A percentile compares a stretch with the other conserved stretches of the same genome.
Conservation (phyloP, 1,140 invertebrate genomes). For the Doryteuthis pealeii region DNA sequence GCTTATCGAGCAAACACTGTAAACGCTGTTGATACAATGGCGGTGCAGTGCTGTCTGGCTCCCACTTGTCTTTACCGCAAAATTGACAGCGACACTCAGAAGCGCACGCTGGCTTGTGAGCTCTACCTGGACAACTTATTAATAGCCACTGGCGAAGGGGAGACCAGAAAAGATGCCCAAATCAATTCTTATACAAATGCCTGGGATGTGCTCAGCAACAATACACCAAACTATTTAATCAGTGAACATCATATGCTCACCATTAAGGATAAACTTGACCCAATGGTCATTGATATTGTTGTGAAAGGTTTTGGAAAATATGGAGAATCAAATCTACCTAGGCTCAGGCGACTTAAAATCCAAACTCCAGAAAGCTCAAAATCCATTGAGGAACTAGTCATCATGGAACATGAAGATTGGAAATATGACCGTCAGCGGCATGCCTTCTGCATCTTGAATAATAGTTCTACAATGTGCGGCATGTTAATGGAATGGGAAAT, state of each 20-base stretch:
- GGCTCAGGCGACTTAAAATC: conserved; percentile 28
- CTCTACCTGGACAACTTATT: conserved; percentile 38
- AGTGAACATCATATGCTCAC: conserved; percentile 35
- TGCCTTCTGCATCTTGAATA: conserved; percentile 45
- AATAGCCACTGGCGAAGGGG: conserved; percentile 31
- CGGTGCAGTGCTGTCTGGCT: conserved; percentile 28
- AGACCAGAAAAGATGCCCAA: conserved; percentile 31
- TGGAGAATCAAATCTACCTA: conserved; percentile 31
- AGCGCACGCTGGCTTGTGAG: conserved; percentile 28
- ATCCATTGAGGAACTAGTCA: conserved; percentile 29
- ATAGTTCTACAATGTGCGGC: conserved; percentile 36
- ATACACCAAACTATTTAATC: conserved; percentile 28
- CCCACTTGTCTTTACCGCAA: conserved; percentile 35
- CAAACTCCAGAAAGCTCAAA: conserved; percentile 16
- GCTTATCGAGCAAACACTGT: conserved; percentile 30
- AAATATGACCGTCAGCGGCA: conserved; percentile 37
- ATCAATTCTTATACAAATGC: conserved; percentile 35
- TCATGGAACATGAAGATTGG: conserved; percentile 44
- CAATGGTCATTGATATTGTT: conserved; percentile 37
- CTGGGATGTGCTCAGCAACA: conserved; percentile 34
- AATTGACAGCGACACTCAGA: conserved; percentile 3
- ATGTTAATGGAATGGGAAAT: conserved; percentile 45
- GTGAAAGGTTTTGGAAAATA: conserved; percentile 36
- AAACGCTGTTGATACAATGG: conserved; percentile 32
- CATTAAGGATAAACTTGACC: conserved; percentile 31